Percentiles rank a stretch among this genome's conserved stretches.
Conservation (phyloP, 2,113 vertebrate genomes). For the Aythya baeri region DNA sequence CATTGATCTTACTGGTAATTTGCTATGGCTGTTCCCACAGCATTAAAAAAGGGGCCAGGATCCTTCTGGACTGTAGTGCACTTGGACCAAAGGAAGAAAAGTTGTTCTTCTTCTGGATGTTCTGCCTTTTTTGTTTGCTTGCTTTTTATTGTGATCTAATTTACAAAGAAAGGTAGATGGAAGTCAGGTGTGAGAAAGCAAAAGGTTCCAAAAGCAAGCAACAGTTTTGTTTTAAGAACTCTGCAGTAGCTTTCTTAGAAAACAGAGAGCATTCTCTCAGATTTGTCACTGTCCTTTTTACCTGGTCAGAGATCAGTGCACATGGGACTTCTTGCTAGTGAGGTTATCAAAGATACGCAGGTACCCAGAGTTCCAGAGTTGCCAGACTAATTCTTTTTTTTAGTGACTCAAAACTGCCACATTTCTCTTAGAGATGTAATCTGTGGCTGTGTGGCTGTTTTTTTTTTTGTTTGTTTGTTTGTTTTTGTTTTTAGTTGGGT, state of each 20-base stretch:
- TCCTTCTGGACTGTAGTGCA: neutral
- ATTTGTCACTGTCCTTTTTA: neutral
- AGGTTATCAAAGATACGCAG: neutral
- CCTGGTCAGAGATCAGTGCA: neutral
- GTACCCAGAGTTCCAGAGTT: fast-evolving
- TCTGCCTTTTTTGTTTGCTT: neutral
- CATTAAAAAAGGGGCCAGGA: neutral
- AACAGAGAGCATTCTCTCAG: neutral
- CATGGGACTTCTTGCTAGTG: neutral
- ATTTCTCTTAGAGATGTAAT: neutral
- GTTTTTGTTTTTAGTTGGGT: neutral
- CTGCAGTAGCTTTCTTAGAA: neutral
- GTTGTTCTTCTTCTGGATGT: neutral
- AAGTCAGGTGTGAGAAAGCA: neutral
- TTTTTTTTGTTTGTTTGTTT: neutral
- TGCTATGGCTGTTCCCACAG: neutral
- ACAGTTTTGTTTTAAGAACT: neutral
- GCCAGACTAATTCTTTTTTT: neutral
- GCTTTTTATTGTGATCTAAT: neutral
- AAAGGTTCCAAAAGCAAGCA: neutral
- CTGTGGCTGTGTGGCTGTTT: neutral
- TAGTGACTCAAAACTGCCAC: neutral
- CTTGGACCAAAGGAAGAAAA: neutral
- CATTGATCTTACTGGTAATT: neutral
- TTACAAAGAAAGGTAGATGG: neutral